Evolutionary conservation across 2,888 invertebrate genomes (phyloP), one percentile per base, ranked within the genome.

Genomic region (Entomobrya multifasciata): DNA sequence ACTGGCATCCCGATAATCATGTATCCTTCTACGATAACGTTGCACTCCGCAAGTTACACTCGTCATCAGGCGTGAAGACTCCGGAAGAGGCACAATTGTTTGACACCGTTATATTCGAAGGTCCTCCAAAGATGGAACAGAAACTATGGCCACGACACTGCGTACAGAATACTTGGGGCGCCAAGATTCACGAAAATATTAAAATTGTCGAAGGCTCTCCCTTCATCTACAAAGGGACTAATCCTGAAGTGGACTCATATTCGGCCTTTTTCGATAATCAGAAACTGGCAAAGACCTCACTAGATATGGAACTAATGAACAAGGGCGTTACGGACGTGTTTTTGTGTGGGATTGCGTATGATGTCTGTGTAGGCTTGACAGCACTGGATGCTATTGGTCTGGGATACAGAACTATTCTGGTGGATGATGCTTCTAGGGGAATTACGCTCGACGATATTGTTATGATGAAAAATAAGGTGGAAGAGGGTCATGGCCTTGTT

Each of bases 241-340:
- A 98, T 93, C 96, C 98, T 0, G 97, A 97, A 91, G 96, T 98
- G 83, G 99, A 99, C 93, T 98, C 98, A 1, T 99, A 99, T 93
- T 98, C 98, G 0, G 99, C 98, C 70, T 99, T 99, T 94, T 98
- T 97, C 96, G 99, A 99, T 93, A 99, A 99, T 93, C 96, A 97
- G 93, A 97, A 97, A 93, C 93, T 97, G 87, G 96, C 96, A 0
- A 96, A 97, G 92, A 98, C 98, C 8, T 95, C 96, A 11, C 94
- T 99, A 65, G 95, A 96, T 92, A 94, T 95, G 11, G 96, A 97
- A 92, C 94, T 99, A 86, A 95, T 96, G 88, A 93, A 95, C 93
- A 95, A 96, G 91, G 95, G 95, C 84, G 96, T 97, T 74, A 97
- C 98, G 6, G 98, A 98, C 92, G 96, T 99, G 90, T 98, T 97